These are phyloP conservation scores for Nyctibius bracteatus DNA, from an alignment of 2,113 vertebrate genomes.

Conservation along the genomic window DNA sequence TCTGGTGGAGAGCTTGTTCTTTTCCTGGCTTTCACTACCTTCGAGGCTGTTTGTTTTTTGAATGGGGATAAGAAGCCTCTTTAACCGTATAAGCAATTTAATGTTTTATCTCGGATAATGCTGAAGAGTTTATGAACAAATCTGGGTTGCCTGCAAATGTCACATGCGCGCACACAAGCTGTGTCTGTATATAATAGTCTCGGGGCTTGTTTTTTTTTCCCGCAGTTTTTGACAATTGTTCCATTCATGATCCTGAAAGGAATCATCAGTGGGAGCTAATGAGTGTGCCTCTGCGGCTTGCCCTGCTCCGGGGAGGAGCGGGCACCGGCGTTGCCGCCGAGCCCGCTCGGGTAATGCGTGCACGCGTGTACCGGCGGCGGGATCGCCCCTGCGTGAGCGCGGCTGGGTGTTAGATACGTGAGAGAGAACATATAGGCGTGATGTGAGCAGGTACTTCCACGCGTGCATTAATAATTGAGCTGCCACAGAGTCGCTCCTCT, in stretches of 20 bases:
- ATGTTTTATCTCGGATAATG: slow-evolving; percentile 35
- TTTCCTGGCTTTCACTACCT: slow-evolving; percentile 18
- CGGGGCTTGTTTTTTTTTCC: slow-evolving; percentile 45
- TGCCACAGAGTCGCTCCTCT: background rate
- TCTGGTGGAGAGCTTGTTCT: slow-evolving; percentile 22
- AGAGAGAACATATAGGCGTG: background rate
- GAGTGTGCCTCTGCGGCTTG: slow-evolving; percentile 16
- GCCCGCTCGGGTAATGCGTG: slow-evolving; percentile 21
- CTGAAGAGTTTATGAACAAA: slow-evolving; percentile 58
- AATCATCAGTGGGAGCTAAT: slow-evolving; percentile 52
- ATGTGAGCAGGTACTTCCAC: background rate
- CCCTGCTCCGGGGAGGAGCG: slow-evolving; percentile 17
- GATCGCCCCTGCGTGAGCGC: background rate
- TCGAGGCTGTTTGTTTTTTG: slow-evolving; percentile 11
- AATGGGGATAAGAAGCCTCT: background rate
- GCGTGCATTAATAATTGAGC: background rate
- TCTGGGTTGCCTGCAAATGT: slow-evolving; percentile 65
- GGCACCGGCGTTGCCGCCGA: background rate
- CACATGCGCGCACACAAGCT: slow-evolving; percentile 45
- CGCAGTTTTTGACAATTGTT: slow-evolving; percentile 62
- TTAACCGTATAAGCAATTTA: slow-evolving; percentile 1
- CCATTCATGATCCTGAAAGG: slow-evolving; percentile 62
- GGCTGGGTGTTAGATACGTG: background rate
- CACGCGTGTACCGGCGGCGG: slow-evolving; percentile 29
- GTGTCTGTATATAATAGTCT: slow-evolving; percentile 41